Evolutionary conservation across 2,888 invertebrate species (phyloP), one percentile per base, ranked within the genome.

Genomic region (Nephrotoma appendiculata): DNA sequence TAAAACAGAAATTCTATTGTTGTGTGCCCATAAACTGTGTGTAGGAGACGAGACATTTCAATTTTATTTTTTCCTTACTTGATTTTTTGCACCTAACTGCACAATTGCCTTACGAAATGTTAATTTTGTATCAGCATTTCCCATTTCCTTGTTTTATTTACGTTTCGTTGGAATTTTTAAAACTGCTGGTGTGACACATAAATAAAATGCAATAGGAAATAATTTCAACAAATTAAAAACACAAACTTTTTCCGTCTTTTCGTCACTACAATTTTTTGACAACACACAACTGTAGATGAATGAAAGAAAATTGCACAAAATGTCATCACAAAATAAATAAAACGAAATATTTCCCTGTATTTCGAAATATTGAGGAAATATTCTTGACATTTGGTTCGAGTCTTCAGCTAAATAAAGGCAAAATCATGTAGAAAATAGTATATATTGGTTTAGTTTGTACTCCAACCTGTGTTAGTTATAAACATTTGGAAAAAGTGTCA

Each of bases 101-200:
- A 99, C 96, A 86, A 99, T 98, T 89, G 99, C 99, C 92, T 99
- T 99, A 88, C 99, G 95, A 93, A 99, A 99, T 92, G 98, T 98
- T 88, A 99, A 93, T 93, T 99, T 99, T 87, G 99, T 98, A 92
- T 99, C 99, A 87, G 98, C 96, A 93, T 99, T 99, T 89, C 99
- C 99, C 99, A 99, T 99, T 71, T 71, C 31, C 71, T 71, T 31
- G 9, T 31, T 87, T 45, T 87, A 48, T 19, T 44, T 57, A 84
- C n/a, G 43, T 84, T 84, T 42, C 5, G 43, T 12, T 15, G 41
- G 41, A 84, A 84, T n/a, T 84, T 42, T 42, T n/a, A 12, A 42
- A 71, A 71, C 7, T 31, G 71, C 71, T 84, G 84, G 15, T n/a
- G 6, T 42, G 42, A 84, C 84, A 84, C 84, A 84, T 43, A 84